Evolutionary conservation across 2,888 invertebrate genomes (phyloP).

Genomic region (Sipha maydis): DNA sequence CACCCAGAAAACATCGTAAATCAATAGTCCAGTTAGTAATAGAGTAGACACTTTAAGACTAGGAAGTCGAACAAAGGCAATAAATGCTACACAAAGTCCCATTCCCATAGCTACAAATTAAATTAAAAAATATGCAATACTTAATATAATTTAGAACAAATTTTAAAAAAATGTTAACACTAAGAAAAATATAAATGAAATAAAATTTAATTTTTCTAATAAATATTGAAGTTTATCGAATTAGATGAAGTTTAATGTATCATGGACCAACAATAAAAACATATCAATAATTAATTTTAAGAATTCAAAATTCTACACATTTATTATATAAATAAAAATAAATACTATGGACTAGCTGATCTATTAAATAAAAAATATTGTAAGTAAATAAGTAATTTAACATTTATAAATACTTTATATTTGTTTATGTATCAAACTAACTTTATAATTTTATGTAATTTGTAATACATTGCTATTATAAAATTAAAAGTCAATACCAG

Average conservation of each 20-base stretch:
- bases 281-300: not conserved
- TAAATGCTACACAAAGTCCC: conserved; percentile 97
- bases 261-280: not conserved
- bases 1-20: conserved; percentile 99
- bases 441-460: not conserved
- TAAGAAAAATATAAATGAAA: too few species aligned
- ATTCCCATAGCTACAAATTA: conserved; percentile 87
- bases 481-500: not conserved
- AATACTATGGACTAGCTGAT: too few species aligned
- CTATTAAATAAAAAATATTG: not conserved
- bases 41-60: conserved; percentile 96
- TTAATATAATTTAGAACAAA: not conserved
- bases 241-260: too few species aligned
- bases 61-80: conserved; percentile 94
- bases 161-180: not conserved
- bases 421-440: not conserved
- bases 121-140: conserved; percentile 19
- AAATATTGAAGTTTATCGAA: too few species aligned
- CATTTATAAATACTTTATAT: too few species aligned
- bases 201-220: too few species aligned
- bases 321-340: not conserved
- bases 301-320: not conserved
- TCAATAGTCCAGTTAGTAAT: conserved; percentile 89
- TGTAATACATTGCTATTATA: not conserved
- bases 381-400: too few species aligned